These are phyloP conservation scores for Drosophila kohkoa DNA, from an alignment of 1,140 invertebrate genomes.

Conservation along the genomic window DNA sequence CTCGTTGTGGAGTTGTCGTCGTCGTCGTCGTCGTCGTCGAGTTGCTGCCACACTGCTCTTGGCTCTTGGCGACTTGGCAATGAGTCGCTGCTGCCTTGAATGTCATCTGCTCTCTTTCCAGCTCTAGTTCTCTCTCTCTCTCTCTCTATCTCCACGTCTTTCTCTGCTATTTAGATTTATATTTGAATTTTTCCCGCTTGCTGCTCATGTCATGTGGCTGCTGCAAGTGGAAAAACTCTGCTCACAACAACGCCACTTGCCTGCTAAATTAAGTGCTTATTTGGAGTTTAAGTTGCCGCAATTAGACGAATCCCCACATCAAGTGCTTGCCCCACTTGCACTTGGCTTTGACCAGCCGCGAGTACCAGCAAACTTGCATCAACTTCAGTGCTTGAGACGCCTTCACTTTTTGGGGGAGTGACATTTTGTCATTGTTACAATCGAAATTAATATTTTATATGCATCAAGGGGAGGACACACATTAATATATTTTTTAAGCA, in stretches of 20 bases:
- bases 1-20: slow-evolving; percentile 61
- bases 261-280: slow-evolving; percentile 83
- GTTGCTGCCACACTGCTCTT: slow-evolving; percentile 15
- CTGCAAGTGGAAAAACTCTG: slow-evolving; percentile 47
- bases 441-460: slow-evolving; percentile 10
- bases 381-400: slow-evolving; percentile 35
- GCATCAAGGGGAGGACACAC: not conserved
- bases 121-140: not conserved
- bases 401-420: not conserved
- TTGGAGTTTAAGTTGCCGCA: slow-evolving; percentile 79
- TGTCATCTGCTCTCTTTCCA: slow-evolving; percentile 44
- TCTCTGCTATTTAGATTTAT: slow-evolving; percentile 41
- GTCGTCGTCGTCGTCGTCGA: slow-evolving; percentile 44
- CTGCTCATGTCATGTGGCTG: slow-evolving; percentile 50
- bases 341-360: slow-evolving; percentile 51
- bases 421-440: slow-evolving; percentile 27
- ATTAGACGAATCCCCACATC: slow-evolving; percentile 69
- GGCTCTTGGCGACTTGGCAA: no score
- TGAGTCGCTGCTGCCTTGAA: slow-evolving; percentile 48
- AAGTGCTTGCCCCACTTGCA: slow-evolving; percentile 42
- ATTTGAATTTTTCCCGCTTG: slow-evolving; percentile 39
- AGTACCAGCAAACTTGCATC: slow-evolving; percentile 42
- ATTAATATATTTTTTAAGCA: slow-evolving; percentile 7
- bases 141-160: not conserved
- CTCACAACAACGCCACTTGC: slow-evolving; percentile 63